These are phyloP conservation scores for Arion vulgaris DNA, from an alignment of 1,140 invertebrate genomes.

Conservation along the genomic window DNA sequence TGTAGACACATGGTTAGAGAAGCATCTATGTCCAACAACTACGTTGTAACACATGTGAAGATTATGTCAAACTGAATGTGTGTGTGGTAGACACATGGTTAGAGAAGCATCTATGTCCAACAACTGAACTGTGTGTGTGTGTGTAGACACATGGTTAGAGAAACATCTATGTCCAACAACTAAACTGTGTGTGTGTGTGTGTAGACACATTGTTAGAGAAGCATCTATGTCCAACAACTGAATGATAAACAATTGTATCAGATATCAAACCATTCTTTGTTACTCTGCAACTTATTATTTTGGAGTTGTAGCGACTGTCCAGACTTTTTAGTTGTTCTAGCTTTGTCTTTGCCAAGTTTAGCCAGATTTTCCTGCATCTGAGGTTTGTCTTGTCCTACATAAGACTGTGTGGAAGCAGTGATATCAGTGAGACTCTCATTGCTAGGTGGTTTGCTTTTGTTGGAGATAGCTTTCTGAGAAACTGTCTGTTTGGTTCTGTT, in stretches of 20 bases:
- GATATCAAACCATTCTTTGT: not conserved
- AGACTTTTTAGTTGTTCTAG: not conserved
- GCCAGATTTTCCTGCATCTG: not conserved
- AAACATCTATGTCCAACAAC: no score
- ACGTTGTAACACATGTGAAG: no score
- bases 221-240: no score
- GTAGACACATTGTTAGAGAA: no score
- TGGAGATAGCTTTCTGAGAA: not conserved
- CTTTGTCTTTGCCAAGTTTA: not conserved
- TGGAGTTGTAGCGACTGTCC: not conserved
- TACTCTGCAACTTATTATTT: not conserved
- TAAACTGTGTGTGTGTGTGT: no score
- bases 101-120: no score
- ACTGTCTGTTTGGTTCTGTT: not conserved
- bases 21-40: no score
- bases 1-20: no score
- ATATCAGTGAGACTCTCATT: not conserved
- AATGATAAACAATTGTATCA: not conserved
- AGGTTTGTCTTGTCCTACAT: not conserved
- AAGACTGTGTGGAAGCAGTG: not conserved
- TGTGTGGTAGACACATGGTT: no score
- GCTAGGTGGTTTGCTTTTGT: not conserved
- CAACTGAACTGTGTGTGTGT: no score
- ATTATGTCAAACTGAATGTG: no score
- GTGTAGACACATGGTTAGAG: no score